These are phyloP conservation scores for Pavo muticus DNA, from an alignment of 2,113 vertebrate genomes.

Conservation along the genomic window DNA sequence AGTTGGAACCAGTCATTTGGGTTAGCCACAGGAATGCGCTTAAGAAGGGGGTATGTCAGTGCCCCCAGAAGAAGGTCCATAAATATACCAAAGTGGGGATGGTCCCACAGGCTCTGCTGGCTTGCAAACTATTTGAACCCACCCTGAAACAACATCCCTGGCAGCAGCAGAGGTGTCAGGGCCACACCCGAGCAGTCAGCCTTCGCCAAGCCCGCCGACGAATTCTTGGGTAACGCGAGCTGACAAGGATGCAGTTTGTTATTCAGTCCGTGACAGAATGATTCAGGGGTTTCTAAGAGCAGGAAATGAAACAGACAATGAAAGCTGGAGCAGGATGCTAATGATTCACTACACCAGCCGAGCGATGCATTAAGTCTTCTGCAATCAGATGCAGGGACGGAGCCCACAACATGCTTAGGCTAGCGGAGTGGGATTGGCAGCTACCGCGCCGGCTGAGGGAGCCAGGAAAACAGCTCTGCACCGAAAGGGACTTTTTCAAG, in stretches of 20 bases:
- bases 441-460: not conserved
- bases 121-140: not conserved
- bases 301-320: conserved; percentile 73
- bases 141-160: not conserved
- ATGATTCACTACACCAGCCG: conserved; percentile 72
- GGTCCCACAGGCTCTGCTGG: not conserved
- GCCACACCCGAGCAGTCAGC: not conserved
- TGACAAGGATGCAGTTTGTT: conserved; percentile 48
- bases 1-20: not conserved
- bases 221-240: conserved; percentile 50
- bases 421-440: conserved; percentile 19
- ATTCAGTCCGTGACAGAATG: conserved; percentile 63
- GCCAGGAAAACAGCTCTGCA: not conserved
- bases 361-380: conserved; percentile 63
- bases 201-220: conserved; percentile 15
- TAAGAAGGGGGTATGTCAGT: not conserved
- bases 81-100: not conserved
- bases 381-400: not conserved
- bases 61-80: not conserved
- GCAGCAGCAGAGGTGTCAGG: not conserved
- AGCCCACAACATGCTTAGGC: conserved; percentile 38
- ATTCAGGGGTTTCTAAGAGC: conserved; percentile 72
- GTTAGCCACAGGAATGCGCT: conserved; percentile 40
- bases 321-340: conserved; percentile 70
- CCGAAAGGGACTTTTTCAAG: conserved; percentile 19